Evolutionary conservation across 2,888 invertebrate species (phyloP).

Genomic region (Merodon equestris): DNA sequence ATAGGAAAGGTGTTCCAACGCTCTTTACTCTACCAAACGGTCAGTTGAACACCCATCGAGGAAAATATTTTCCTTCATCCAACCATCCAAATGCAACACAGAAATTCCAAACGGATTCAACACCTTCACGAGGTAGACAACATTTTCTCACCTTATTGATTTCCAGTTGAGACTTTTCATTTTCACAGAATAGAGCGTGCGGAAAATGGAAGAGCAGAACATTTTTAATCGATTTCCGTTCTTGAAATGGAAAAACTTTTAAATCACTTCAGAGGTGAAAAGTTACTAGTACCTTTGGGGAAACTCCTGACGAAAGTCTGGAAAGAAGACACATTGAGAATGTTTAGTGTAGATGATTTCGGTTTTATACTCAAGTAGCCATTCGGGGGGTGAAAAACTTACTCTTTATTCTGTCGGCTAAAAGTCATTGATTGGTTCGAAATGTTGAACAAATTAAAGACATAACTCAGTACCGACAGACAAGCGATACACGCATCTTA

Average conservation of each 20-base stretch:
- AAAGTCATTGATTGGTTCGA: conserved; percentile 26
- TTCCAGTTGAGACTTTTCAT: no score
- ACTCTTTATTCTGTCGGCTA: neutral
- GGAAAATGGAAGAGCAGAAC: conserved; percentile 9
- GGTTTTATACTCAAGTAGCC: neutral
- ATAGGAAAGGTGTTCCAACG: no score
- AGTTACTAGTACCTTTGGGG: neutral
- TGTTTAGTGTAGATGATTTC: conserved; percentile 12
- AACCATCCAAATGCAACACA: neutral
- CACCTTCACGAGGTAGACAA: neutral
- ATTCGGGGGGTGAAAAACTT: neutral
- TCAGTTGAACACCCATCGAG: neutral
- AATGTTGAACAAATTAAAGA: conserved; percentile 40
- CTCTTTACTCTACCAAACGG: neutral
- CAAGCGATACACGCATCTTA: no score
- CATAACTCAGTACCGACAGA: conserved; percentile 11
- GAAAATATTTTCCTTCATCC: neutral
- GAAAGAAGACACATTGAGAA: conserved; percentile 2
- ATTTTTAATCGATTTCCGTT: conserved; percentile 36
- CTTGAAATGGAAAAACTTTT: conserved; percentile 46
- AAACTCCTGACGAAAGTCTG: neutral
- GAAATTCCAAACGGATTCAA: neutral
- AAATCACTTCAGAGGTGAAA: conserved; percentile 29
- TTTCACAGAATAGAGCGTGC: no score
- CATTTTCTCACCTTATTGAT: conserved; percentile 6